Percentiles rank a stretch among this genome's conserved stretches.
Conservation (phyloP, 2,113 vertebrate genomes). For the Xyrauchen texanus region DNA sequence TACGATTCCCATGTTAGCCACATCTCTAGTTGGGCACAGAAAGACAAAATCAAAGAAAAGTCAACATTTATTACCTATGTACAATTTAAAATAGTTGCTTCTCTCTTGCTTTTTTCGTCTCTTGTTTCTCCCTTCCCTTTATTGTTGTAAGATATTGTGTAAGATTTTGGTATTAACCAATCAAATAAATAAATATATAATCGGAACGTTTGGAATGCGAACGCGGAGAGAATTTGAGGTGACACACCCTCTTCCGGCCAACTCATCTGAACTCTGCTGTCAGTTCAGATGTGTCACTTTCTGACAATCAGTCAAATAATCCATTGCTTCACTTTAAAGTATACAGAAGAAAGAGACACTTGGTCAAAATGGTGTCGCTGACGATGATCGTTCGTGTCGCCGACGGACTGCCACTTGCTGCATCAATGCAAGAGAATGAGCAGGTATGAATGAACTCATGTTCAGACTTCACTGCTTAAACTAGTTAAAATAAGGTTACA, state of each 20-base stretch:
- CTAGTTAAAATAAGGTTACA: background rate
- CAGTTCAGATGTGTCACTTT: constrained; percentile 26
- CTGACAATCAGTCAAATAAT: background rate
- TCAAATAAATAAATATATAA: background rate
- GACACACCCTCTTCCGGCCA: constrained; percentile 47
- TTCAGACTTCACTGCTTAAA: background rate
- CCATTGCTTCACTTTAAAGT: background rate
- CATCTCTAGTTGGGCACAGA: too few relatives aligned
- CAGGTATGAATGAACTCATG: constrained; percentile 76
- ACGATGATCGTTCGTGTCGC: constrained; percentile 98
- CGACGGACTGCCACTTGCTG: constrained; percentile 93
- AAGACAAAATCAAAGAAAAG: too few relatives aligned
- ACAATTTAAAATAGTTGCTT: too few relatives aligned
- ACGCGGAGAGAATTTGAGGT: constrained; percentile 9
- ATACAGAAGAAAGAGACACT: constrained; percentile 57
- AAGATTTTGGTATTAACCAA: background rate
- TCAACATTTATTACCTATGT: too few relatives aligned
- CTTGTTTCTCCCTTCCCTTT: too few relatives aligned
- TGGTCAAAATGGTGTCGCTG: constrained; percentile 87
- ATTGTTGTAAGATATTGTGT: background rate
- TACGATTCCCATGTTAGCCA: too few relatives aligned
- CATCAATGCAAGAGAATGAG: constrained; percentile 97
- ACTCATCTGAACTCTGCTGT: constrained; percentile 44
- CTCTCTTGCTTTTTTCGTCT: too few relatives aligned
- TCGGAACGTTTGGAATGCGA: constrained; percentile 22